phyloP scores from a whole-genome alignment of 2,113 vertebrate species.

The Semnornis frantzii region DNA sequence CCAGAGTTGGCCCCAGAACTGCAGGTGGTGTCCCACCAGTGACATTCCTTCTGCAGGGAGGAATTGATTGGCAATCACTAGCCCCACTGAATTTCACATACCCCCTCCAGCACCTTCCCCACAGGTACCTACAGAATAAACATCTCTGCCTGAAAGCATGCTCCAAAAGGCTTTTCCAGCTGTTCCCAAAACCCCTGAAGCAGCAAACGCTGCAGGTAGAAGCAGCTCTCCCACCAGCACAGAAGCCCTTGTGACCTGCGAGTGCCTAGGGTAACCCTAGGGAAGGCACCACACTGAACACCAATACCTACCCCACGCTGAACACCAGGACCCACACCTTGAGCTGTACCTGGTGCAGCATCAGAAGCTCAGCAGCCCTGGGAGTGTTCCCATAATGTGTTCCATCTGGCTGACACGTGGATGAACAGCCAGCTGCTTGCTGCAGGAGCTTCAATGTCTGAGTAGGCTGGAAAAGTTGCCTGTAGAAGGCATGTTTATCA shows the following conservation, averaged over 20 bases:
- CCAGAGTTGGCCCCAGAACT: background rate
- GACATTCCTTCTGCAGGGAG: background rate
- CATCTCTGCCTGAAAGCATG: background rate
- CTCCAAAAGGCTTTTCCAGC: background rate
- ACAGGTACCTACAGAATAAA: background rate
- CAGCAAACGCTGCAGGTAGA: background rate
- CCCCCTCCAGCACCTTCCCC: background rate
- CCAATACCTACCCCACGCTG: accelerated
- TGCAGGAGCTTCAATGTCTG: accelerated
- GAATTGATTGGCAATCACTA: background rate
- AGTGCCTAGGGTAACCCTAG: background rate
- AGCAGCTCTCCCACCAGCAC: background rate
- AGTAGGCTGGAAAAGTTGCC: background rate
- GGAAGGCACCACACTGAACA: accelerated
- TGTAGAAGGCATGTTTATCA: background rate
- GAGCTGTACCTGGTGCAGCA: background rate
- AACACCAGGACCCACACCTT: background rate
- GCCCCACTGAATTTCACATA: background rate
- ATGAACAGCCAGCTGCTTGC: background rate
- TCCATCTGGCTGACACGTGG: background rate
- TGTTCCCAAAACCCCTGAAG: background rate
- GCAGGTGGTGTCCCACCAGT: background rate
- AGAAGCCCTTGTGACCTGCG: background rate
- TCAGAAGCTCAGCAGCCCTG: background rate
- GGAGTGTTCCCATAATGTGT: background rate